phyloP scores from a whole-genome alignment of 2,888 invertebrate genomes.

The Cantharis rufa region DNA sequence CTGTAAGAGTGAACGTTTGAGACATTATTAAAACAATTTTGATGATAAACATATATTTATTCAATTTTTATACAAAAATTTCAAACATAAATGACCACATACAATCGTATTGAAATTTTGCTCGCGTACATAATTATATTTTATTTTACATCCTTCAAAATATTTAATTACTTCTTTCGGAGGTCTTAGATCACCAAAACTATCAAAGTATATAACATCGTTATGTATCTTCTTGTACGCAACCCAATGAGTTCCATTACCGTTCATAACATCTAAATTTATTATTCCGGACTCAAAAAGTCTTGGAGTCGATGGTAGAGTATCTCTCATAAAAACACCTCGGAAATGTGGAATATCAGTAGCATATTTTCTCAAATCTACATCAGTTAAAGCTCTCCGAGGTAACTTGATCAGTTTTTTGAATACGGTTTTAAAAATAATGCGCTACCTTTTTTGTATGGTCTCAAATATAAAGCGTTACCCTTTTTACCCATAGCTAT shows the following conservation, averaged over 20 bases:
- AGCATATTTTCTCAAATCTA: constrained; percentile 32
- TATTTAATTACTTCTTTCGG: neutral
- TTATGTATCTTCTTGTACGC: constrained; percentile 44
- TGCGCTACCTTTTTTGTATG: constrained; percentile 3
- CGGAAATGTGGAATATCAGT: constrained; percentile 33
- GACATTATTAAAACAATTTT: neutral
- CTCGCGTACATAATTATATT: neutral
- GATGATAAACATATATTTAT: neutral
- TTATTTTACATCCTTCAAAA: neutral
- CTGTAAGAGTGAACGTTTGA: neutral
- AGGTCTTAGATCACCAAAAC: constrained; percentile 32
- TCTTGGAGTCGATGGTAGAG: neutral
- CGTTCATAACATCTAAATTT: constrained; percentile 42
- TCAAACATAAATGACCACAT: neutral
- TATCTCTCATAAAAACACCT: constrained; percentile 41
- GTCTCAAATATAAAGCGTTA: neutral
- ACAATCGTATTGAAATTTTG: neutral
- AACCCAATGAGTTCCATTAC: constrained; percentile 48
- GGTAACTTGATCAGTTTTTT: constrained; percentile 30
- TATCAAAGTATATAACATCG: constrained; percentile 47
- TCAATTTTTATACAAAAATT: neutral
- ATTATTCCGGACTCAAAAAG: constrained; percentile 40
- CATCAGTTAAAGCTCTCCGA: constrained; percentile 33
- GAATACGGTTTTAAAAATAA: constrained; percentile 17
- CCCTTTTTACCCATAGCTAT: constrained; percentile 24